Conservation (phyloP, 1,140 invertebrate species). For the Meteorus sp. region DNA sequence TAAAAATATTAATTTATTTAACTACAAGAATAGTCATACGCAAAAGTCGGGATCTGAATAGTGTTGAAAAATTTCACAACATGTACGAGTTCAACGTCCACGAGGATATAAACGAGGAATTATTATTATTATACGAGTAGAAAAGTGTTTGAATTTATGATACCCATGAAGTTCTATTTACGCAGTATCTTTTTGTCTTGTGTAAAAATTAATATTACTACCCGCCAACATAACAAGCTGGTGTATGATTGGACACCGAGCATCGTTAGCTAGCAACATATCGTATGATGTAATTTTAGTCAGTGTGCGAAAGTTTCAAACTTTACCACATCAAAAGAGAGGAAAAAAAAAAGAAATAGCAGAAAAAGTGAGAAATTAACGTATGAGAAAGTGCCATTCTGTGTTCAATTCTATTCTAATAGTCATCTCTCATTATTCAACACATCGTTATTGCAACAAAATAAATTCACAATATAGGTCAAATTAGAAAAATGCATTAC, state of each 20-base stretch:
- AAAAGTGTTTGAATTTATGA: neutral
- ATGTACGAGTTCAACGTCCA: neutral
- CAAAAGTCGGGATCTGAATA: neutral
- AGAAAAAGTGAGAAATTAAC: too few species aligned
- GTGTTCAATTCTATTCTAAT: too few species aligned
- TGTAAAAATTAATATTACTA: neutral
- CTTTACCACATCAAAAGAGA: neutral
- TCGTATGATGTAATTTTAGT: conserved; percentile 3
- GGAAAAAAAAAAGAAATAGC: too few species aligned
- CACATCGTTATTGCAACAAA: too few species aligned
- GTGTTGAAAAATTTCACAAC: neutral
- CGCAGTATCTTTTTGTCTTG: neutral
- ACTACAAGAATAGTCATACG: too few species aligned
- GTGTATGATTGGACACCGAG: neutral
- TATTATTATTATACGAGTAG: neutral
- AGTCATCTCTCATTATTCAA: too few species aligned
- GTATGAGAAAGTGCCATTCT: neutral
- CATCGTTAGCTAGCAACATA: neutral
- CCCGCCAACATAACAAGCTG: neutral
- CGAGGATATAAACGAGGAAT: neutral
- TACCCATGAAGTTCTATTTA: neutral
- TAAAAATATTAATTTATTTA: neutral
- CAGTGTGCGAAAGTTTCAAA: conserved; percentile 1
- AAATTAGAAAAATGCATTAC: too few species aligned
- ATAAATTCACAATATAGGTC: too few species aligned